phyloP scores from a whole-genome alignment of 2,113 vertebrate species.

The Riparia riparia region DNA sequence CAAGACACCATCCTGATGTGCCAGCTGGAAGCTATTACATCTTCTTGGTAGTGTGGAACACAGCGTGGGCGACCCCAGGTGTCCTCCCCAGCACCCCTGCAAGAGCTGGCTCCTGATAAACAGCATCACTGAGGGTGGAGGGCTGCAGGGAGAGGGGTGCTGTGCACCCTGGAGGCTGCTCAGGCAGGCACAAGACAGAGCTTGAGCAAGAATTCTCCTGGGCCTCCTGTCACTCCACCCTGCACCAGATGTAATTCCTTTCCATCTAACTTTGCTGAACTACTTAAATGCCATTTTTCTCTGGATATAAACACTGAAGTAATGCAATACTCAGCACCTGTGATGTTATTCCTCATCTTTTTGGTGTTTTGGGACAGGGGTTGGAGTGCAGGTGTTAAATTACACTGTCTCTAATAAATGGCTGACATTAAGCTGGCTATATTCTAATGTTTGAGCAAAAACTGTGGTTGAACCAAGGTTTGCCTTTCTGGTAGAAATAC shows the following conservation, averaged over 20 bases:
- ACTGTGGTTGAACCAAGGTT: not conserved
- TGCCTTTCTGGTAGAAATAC: not conserved
- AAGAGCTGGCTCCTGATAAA: rapidly evolving
- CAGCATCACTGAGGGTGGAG: not conserved
- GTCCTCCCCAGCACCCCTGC: not conserved
- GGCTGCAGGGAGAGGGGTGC: not conserved
- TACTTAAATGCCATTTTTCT: rapidly evolving
- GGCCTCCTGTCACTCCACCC: not conserved
- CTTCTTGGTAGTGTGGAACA: not conserved
- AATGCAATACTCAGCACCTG: not conserved
- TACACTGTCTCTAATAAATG: not conserved
- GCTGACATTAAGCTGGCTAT: not conserved
- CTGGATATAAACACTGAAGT: not conserved
- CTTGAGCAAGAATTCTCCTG: not conserved
- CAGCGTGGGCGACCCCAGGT: rapidly evolving
- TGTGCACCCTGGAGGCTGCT: not conserved
- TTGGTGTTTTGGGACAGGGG: not conserved
- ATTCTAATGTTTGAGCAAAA: not conserved
- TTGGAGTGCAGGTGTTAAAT: not conserved
- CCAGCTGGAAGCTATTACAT: not conserved
- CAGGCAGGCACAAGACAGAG: not conserved
- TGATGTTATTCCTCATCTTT: not conserved
- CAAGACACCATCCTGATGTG: rapidly evolving
- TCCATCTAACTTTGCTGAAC: not conserved
- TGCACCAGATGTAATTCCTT: not conserved